These are phyloP conservation scores for Picathartes gymnocephalus DNA, from an alignment of 2,113 vertebrate species.

Conservation along the genomic window DNA sequence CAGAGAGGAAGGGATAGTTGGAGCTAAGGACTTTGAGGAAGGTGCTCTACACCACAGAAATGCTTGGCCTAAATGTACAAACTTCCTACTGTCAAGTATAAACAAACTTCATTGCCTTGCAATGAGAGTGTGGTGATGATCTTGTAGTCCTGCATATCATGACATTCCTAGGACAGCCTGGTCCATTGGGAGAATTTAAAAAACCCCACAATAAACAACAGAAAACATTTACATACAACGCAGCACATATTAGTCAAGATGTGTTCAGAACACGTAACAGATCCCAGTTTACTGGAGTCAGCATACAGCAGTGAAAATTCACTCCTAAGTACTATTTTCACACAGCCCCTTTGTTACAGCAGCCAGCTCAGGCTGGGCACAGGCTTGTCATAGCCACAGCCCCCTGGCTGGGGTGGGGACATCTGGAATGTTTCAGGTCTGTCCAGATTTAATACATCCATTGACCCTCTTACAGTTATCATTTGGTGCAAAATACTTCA, in stretches of 20 bases:
- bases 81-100: background rate
- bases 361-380: background rate
- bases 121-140: background rate
- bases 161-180: background rate
- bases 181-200: background rate
- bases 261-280: background rate
- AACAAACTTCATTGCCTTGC: background rate
- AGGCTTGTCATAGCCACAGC: background rate
- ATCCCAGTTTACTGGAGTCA: background rate
- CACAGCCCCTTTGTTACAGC: background rate
- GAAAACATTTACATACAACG: background rate
- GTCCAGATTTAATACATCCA: background rate
- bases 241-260: background rate
- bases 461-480: background rate
- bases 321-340: background rate
- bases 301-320: background rate
- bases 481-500: background rate
- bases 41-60: background rate
- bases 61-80: background rate
- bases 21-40: background rate
- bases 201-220: accelerated
- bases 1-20: background rate
- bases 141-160: background rate
- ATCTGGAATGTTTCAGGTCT: background rate
- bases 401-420: background rate